Evolutionary conservation across 2,888 invertebrate genomes (phyloP), one percentile per base, ranked within the genome.

Genomic region (Liodrosophila aerea): DNA sequence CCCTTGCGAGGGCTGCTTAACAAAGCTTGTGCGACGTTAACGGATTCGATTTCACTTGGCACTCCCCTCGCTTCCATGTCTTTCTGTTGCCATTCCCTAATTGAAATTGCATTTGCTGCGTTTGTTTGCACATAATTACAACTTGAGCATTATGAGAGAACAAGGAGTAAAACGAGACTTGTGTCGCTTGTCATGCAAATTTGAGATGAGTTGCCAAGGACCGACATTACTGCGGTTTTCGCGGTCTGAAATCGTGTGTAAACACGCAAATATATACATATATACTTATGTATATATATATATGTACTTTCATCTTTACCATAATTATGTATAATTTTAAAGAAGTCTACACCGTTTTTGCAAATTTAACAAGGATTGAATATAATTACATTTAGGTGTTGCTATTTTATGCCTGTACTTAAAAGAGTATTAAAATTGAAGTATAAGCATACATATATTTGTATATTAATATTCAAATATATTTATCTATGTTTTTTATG

Each of bases 51-150:
- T 80, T 80, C 78, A 80, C 82, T 84, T 73, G 61, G 64, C 33
- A 71, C 61, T 41, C 50, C 22, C 13, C 7, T 34, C n/a, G 22
- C 7, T 36, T 44, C 45, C 52, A 31, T 54, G 45, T 30, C 46
- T 53, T 41, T 56, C 31, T 37, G 37, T 47, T 63, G 43, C 29
- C 9, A 37, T 57, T 67, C 47, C 67, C 76, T 80, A 80, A 85
- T 80, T 80, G 78, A 69, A 85, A 80, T 80, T 81, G 64, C 75
- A 80, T 80, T 80, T 84, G 63, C 64, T 52, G 72, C 65, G 61
- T 78, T 81, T 80, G 75, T 85, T 81, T 85, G 75, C 60, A 64
- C 78, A 82, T 81, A 85, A 81, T 78, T 76, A 73, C 68, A 59
- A 66, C 58, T 47, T 62, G 64, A 60, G 52, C 45, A 59, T 65